These are phyloP conservation scores for Egretta garzetta DNA, from an alignment of 2,113 vertebrate genomes.

Conservation along the genomic window DNA sequence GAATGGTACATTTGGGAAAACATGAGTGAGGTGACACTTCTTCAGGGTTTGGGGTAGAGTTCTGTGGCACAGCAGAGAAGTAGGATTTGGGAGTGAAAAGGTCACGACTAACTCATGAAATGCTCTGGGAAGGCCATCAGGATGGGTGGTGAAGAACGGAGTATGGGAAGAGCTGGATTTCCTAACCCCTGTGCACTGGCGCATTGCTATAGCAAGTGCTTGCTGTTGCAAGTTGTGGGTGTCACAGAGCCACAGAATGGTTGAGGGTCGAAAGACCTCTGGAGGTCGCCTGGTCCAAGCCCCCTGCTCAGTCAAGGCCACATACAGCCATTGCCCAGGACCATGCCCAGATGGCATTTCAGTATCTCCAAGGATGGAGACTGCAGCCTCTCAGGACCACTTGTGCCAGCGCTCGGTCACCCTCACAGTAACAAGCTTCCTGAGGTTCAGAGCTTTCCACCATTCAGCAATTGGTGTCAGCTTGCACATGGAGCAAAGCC, in stretches of 20 bases:
- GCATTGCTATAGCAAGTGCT: neutral
- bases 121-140: neutral
- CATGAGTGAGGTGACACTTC: neutral
- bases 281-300: neutral
- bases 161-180: neutral
- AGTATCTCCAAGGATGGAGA: neutral
- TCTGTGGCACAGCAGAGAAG: neutral
- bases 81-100: neutral
- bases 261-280: neutral
- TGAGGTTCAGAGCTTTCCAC: neutral
- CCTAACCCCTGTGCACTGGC: rapidly evolving
- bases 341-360: neutral
- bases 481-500: neutral
- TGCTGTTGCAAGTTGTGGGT: neutral
- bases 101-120: neutral
- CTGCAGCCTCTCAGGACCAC: too few species aligned
- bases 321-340: neutral
- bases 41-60: neutral
- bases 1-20: neutral
- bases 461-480: neutral
- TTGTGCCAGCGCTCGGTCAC: neutral
- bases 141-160: neutral
- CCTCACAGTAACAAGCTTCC: rapidly evolving
- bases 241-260: neutral
- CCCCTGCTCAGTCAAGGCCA: neutral